Base-by-base conservation (phyloP, 2,888 invertebrate genomes). In the Cinara cedri region DNA sequence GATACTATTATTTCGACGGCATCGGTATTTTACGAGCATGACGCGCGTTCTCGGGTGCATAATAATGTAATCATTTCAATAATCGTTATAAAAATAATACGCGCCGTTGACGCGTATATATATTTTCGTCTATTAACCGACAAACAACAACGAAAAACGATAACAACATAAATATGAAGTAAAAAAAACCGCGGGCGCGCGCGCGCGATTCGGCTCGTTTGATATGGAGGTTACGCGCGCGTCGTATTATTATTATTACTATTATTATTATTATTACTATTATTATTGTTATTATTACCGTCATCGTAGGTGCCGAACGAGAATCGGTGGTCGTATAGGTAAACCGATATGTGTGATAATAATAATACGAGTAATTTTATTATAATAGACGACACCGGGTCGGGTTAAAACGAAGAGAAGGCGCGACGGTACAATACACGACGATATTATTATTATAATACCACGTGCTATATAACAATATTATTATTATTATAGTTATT, bases 151-250 rank as follows among this genome's bases (percentile, higher is more conserved):
- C 1, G 14, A 60, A 44, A 46, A 57, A 19, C n/a, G 44, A 71
- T 71, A 55, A 70, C 54, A 54, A 70, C 24, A 71, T 16, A n/a
- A 44, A 72, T 13, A 71, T 57, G 21, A 71, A 71, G n/a, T 21
- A 44, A 19, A 21, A 44, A 24, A 24, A 57, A 44, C 54, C 34
- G 54, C n/a, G n/a, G n/a, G 42, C 26, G 24, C 11, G 66, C 24
- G 62, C 10, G n/a, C 8, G 72, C 51, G 26, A 75, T 46, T 75
- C 75, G 75, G 75, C 66, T 66, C 75, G 66, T 75, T 75, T 75
- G 66, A 75, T 34, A 34, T 10, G 11, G 11, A 10, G 46, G n/a
- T 54, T n/a, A 1, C 14, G n/a, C 68, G n/a, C 46, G 24, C n/a
- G 13, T n/a, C 72, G 24, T 60, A 9, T 51, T 62, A 62, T 42